These are phyloP conservation scores for Venturia canescens DNA, from an alignment of 1,140 invertebrate genomes.

Conservation along the genomic window DNA sequence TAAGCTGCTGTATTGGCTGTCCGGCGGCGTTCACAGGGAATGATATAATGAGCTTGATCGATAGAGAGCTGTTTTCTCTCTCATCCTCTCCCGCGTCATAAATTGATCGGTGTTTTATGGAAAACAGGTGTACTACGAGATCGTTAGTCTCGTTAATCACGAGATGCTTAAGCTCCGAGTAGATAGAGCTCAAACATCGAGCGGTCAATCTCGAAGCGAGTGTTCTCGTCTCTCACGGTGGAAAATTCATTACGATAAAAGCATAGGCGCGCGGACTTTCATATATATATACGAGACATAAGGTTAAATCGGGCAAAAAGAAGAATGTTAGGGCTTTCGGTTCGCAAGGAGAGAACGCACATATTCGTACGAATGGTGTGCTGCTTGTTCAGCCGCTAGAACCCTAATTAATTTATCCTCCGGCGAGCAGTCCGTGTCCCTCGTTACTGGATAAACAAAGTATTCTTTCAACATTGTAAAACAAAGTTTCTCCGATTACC, in stretches of 20 bases:
- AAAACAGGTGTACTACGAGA: slow-evolving; percentile 46
- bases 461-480: slow-evolving; percentile 17
- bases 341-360: background rate
- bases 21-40: background rate
- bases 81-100: slow-evolving; percentile 12
- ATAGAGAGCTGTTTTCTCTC: slow-evolving; percentile 11
- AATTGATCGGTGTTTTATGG: slow-evolving; percentile 43
- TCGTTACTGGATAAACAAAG: slow-evolving; percentile 31
- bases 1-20: slow-evolving; percentile 17
- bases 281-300: background rate
- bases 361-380: no score
- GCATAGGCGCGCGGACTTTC: background rate
- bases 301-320: background rate
- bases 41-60: slow-evolving; percentile 42
- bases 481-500: slow-evolving; percentile 35
- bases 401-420: slow-evolving; percentile 17
- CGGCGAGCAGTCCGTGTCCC: background rate
- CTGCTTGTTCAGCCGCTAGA: no score
- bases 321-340: background rate
- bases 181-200: background rate
- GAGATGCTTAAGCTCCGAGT: slow-evolving; percentile 7
- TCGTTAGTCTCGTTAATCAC: slow-evolving; percentile 47
- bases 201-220: slow-evolving; percentile 32
- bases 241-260: slow-evolving; percentile 21
- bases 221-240: slow-evolving; percentile 25